phyloP scores from a whole-genome alignment of 2,113 vertebrate species.

The Malurus melanocephalus region DNA sequence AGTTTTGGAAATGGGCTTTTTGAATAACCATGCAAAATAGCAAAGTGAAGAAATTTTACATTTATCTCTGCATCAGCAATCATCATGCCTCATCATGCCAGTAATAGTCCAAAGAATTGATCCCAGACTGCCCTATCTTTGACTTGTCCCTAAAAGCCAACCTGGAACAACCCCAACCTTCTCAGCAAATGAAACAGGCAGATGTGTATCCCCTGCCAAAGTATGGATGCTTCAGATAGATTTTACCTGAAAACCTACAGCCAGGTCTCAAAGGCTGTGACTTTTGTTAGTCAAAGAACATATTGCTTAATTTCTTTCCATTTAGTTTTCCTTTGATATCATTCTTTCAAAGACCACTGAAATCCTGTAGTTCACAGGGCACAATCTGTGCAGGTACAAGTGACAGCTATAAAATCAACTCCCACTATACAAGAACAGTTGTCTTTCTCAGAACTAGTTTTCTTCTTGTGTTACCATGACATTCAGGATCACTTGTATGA shows the following conservation, averaged over 20 bases:
- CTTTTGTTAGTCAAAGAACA: background rate
- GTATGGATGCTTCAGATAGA: background rate
- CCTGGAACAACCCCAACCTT: background rate
- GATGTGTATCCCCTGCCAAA: background rate
- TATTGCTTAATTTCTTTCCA: background rate
- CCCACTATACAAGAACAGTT: background rate
- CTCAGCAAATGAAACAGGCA: background rate
- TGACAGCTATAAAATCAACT: background rate
- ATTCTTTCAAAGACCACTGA: background rate
- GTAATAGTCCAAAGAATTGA: background rate
- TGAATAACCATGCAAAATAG: background rate
- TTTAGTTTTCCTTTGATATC: background rate
- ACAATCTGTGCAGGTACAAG: slow-evolving; percentile 13
- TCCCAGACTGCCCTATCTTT: background rate
- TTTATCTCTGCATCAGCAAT: background rate
- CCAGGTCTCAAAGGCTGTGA: background rate
- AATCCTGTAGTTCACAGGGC: background rate
- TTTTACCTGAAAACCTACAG: background rate
- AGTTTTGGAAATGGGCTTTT: background rate
- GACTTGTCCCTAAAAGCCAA: background rate
- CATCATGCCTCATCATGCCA: too few relatives aligned
- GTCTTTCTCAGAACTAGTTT: background rate
- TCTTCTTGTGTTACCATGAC: slow-evolving; percentile 22
- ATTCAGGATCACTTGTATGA: slow-evolving; percentile 22
- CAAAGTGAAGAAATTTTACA: background rate